Conservation (phyloP, 2,113 vertebrate genomes). For the Nipponia nippon region DNA sequence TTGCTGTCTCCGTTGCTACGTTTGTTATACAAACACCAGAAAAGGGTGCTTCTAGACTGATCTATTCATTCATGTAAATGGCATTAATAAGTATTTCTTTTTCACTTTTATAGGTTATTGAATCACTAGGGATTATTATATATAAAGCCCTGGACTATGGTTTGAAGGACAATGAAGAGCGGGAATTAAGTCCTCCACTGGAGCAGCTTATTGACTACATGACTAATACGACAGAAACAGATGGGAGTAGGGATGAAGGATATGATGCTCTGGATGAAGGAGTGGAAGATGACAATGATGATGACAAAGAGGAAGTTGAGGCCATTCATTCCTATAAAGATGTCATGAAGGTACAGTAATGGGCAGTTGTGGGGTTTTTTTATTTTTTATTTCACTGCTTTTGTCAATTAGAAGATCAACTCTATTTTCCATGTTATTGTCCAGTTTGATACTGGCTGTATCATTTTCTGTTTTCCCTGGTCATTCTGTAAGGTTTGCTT, state of each 20-base stretch:
- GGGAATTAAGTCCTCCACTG: conserved; percentile 92
- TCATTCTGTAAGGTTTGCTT: not conserved
- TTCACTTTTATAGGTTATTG: conserved; percentile 80
- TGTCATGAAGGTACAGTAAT: conserved; percentile 85
- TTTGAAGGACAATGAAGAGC: conserved; percentile 93
- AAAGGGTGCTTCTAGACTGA: not conserved
- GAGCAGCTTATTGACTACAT: conserved; percentile 95
- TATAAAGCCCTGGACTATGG: conserved; percentile 98
- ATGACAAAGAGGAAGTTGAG: conserved; percentile 63
- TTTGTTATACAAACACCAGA: not conserved
- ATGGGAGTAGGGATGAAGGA: conserved; percentile 89
- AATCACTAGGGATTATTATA: conserved; percentile 95
- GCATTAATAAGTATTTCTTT: not conserved
- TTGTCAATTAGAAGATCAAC: not conserved
- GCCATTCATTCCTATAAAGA: conserved; percentile 83
- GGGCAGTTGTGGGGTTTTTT: not conserved
- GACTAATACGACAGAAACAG: conserved; percentile 85
- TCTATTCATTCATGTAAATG: not conserved
- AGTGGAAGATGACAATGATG: conserved; percentile 75
- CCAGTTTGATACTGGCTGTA: not conserved
- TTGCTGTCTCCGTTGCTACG: not conserved
- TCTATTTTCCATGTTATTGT: not conserved
- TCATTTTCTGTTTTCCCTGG: not conserved
- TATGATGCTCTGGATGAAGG: conserved; percentile 93
- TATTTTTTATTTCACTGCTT: not conserved